These are phyloP conservation scores for Craniophora ligustri DNA, from an alignment of 2,888 invertebrate genomes.

Conservation along the genomic window DNA sequence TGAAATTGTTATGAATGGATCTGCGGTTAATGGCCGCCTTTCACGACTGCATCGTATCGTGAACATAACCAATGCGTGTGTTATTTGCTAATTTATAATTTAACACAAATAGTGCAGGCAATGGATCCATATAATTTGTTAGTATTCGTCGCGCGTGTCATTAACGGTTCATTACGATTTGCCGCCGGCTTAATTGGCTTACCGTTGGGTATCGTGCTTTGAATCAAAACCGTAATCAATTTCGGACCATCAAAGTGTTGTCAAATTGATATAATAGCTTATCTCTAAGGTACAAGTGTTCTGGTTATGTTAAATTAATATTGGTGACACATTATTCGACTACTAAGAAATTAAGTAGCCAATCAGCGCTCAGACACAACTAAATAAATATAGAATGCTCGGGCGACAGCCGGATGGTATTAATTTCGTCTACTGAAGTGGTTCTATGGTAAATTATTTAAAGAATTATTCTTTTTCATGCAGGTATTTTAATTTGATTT, in stretches of 20 bases:
- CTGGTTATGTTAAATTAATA: conserved; percentile 19
- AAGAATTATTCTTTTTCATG: neutral
- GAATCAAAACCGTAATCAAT: conserved; percentile 74
- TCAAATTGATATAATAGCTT: conserved; percentile 48
- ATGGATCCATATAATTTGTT: conserved; percentile 63
- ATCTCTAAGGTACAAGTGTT: conserved; percentile 25
- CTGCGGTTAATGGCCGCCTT: conserved; percentile 27
- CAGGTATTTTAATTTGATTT: neutral
- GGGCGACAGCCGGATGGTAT: conserved; percentile 13
- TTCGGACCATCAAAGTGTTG: conserved; percentile 61
- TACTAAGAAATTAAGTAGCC: conserved; percentile 17
- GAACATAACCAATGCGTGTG: conserved; percentile 47
- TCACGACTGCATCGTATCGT: conserved; percentile 49
- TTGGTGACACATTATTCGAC: conserved; percentile 13
- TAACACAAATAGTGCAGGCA: conserved; percentile 53
- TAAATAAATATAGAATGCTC: conserved; percentile 22
- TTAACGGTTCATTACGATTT: conserved; percentile 85
- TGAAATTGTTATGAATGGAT: conserved; percentile 19
- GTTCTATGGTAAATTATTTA: neutral
- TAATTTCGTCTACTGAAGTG: conserved; percentile 10
- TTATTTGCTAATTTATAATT: conserved; percentile 55
- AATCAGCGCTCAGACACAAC: conserved; percentile 10
- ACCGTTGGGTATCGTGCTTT: conserved; percentile 78
- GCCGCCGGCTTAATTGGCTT: conserved; percentile 80
- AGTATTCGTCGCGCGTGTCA: conserved; percentile 75